A percentile compares a stretch with the other conserved stretches of the same genome.
Conservation (phyloP, 1,140 invertebrate species). For the Cydia splendana region DNA sequence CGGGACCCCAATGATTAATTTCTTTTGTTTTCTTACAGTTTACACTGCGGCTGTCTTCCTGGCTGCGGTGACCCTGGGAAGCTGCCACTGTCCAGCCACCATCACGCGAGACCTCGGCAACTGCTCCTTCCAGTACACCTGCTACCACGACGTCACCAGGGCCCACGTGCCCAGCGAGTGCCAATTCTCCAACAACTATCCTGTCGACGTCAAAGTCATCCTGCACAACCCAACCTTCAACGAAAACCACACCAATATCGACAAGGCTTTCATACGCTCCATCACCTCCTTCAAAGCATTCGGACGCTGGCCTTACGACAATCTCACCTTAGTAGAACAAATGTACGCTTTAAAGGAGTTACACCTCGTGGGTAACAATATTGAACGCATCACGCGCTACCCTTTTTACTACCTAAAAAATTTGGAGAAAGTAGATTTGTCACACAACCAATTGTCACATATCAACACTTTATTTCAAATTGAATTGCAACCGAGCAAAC, state of each 20-base stretch:
- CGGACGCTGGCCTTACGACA: slow-evolving; percentile 54
- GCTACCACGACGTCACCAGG: slow-evolving; percentile 46
- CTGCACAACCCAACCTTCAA: slow-evolving; percentile 49
- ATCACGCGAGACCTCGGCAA: slow-evolving; percentile 44
- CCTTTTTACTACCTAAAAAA: slow-evolving; percentile 54
- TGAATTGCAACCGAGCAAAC: slow-evolving; percentile 49
- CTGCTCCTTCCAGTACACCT: slow-evolving; percentile 57
- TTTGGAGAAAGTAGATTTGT: slow-evolving; percentile 56
- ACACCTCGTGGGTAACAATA: slow-evolving; percentile 46
- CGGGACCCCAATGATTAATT: not conserved
- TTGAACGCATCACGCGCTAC: slow-evolving; percentile 46
- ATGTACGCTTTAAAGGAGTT: slow-evolving; percentile 54
- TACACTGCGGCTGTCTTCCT: slow-evolving; percentile 38
- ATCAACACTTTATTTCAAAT: slow-evolving; percentile 61
- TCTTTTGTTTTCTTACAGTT: slow-evolving; percentile 43
- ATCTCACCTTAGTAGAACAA: slow-evolving; percentile 53
- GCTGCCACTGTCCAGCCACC: slow-evolving; percentile 51
- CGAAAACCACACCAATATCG: slow-evolving; percentile 44
- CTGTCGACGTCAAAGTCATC: slow-evolving; percentile 53
- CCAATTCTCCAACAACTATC: slow-evolving; percentile 54
- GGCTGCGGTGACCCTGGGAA: slow-evolving; percentile 36
- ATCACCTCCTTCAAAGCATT: slow-evolving; percentile 54
- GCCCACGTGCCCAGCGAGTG: slow-evolving; percentile 50
- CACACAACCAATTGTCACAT: slow-evolving; percentile 54
- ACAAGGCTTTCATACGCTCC: slow-evolving; percentile 46